Conservation (phyloP, 2,888 invertebrate species). For the Malthinus seriepunctatus region DNA sequence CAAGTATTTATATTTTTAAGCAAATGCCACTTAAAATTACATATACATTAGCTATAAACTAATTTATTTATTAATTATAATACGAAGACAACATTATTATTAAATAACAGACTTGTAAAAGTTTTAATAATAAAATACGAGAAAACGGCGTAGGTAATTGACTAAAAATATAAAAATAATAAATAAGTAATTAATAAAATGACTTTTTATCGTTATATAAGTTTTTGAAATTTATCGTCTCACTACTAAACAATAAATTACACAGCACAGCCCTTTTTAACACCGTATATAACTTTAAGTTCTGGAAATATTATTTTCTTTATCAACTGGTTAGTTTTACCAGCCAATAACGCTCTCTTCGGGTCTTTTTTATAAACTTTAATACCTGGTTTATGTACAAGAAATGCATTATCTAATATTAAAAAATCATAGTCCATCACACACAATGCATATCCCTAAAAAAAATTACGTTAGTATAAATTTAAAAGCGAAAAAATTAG, state of each 20-base stretch:
- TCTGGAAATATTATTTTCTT: constrained; percentile 82
- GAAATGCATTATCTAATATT: constrained; percentile 90
- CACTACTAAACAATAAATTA: constrained; percentile 44
- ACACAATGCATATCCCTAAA: constrained; percentile 87
- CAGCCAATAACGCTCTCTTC: constrained; percentile 74
- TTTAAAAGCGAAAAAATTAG: neutral
- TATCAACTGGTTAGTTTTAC: constrained; percentile 77
- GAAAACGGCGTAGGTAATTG: neutral
- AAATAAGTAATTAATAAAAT: neutral
- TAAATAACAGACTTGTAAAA: neutral
- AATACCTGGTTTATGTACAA: constrained; percentile 91
- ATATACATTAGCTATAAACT: too few species aligned
- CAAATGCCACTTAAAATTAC: too few species aligned
- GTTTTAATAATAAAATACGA: neutral
- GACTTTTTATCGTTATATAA: neutral
- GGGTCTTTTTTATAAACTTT: constrained; percentile 80
- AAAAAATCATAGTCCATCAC: constrained; percentile 91
- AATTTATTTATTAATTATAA: too few species aligned
- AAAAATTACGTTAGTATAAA: constrained; percentile 5
- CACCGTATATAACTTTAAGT: constrained; percentile 81
- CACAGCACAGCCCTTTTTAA: constrained; percentile 78
- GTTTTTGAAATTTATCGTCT: neutral
- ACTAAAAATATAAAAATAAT: neutral
- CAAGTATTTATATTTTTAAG: too few species aligned
- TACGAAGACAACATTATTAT: too few species aligned